Evolutionary conservation across 2,113 vertebrate species (phyloP).

Genomic region (Sinocyclocheilus rhinocerous): DNA sequence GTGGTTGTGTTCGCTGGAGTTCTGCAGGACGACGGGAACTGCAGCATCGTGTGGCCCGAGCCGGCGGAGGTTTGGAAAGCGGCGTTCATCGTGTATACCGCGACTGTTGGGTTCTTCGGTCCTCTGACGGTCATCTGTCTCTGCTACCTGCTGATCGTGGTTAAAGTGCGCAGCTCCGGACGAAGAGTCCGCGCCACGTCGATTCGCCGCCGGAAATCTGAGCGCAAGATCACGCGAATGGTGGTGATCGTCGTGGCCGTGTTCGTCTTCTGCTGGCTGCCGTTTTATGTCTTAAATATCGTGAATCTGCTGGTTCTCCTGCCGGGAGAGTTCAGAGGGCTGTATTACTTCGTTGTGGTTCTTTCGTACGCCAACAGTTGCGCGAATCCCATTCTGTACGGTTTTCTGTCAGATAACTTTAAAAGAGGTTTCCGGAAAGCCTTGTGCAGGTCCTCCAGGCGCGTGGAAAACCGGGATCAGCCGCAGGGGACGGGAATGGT

Average conservation of each 20-base stretch:
- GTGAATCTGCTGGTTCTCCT: conserved; percentile 88
- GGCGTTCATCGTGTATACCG: conserved; percentile 89
- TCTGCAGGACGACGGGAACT: conserved; percentile 85
- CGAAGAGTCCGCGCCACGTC: conserved; percentile 83
- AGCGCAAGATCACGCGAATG: conserved; percentile 92
- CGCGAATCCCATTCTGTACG: conserved; percentile 92
- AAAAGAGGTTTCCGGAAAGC: conserved; percentile 90
- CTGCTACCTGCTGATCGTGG: conserved; percentile 90
- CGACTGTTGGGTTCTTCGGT: conserved; percentile 88
- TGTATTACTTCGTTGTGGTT: conserved; percentile 94
- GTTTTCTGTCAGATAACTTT: conserved; percentile 95
- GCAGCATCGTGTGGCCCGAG: conserved; percentile 94
- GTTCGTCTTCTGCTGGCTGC: conserved; percentile 93
- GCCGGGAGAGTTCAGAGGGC: conserved; percentile 85
- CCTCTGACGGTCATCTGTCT: conserved; percentile 91
- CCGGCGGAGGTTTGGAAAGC: conserved; percentile 87
- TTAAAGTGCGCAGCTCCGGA: conserved; percentile 87
- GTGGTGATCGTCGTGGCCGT: conserved; percentile 92
- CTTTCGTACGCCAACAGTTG: conserved; percentile 96
- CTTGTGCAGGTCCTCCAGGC: conserved; percentile 83
- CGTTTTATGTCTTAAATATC: conserved; percentile 92
- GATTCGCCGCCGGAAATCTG: conserved; percentile 83
- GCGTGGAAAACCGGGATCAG: conserved; percentile 80
- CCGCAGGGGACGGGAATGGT: conserved; percentile 54
- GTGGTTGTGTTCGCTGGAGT: conserved; percentile 91